Evolutionary conservation across 1,140 invertebrate species (phyloP).

Genomic region (Tribolium castaneum): DNA sequence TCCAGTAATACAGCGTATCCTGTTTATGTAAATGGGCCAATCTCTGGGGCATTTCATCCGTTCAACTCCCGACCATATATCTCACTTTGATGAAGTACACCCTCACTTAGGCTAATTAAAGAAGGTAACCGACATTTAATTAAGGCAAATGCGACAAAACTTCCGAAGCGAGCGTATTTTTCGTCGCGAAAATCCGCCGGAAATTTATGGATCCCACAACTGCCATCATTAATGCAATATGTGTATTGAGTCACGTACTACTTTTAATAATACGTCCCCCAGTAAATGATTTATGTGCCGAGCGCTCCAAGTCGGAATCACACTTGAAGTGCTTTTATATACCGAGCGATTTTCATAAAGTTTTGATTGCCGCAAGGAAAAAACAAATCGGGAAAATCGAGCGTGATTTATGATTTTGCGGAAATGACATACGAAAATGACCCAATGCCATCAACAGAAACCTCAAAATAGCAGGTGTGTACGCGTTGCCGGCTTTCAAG

Average conservation of each 20-base stretch:
- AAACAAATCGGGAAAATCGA: too few species aligned
- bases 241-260: slow-evolving; percentile 1
- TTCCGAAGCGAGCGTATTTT: not conserved
- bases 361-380: too few species aligned
- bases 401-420: slow-evolving; percentile 16
- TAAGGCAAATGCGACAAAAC: not conserved
- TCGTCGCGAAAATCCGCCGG: not conserved
- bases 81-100: slow-evolving; percentile 24
- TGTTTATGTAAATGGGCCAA: slow-evolving; percentile 27
- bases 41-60: slow-evolving; percentile 24
- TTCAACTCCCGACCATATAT: slow-evolving; percentile 20
- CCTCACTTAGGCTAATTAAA: slow-evolving; percentile 18
- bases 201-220: slow-evolving; percentile 7
- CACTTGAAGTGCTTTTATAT: slow-evolving; percentile 4
- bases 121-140: slow-evolving; percentile 15
- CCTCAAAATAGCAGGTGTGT: slow-evolving; percentile 35
- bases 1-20: not conserved
- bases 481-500: slow-evolving; percentile 29
- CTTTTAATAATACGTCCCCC: slow-evolving; percentile 23
- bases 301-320: not conserved
- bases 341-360: not conserved
- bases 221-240: slow-evolving; percentile 4
- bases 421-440: slow-evolving; percentile 45
- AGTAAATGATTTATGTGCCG: slow-evolving; percentile 14
- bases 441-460: slow-evolving; percentile 38